These are phyloP conservation scores for Argopecten irradians DNA, from an alignment of 1,140 invertebrate species.

Conservation along the genomic window DNA sequence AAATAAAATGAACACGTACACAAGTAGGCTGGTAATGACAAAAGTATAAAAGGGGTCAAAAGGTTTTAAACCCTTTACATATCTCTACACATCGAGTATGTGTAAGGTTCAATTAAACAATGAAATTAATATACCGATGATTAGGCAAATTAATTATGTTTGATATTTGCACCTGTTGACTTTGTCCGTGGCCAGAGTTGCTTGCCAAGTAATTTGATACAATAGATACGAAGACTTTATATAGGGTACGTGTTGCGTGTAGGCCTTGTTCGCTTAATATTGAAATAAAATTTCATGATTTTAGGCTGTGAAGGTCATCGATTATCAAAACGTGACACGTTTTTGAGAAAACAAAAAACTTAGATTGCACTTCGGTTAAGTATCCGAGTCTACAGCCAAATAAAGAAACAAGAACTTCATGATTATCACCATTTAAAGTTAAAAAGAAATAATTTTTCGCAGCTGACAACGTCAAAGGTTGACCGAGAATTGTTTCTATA, in stretches of 20 bases:
- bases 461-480: neutral
- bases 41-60: neutral
- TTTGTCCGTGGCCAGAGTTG: neutral
- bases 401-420: no score
- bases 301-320: no score
- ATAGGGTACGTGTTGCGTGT: neutral
- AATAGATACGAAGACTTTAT: neutral
- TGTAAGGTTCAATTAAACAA: slow-evolving; percentile 18
- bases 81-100: neutral
- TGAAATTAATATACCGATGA: slow-evolving; percentile 18
- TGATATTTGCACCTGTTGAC: neutral
- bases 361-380: no score
- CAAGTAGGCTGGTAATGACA: neutral
- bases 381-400: no score
- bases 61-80: neutral
- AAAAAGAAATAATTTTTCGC: no score
- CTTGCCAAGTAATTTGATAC: slow-evolving; percentile 3
- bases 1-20: neutral
- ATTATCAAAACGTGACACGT: no score
- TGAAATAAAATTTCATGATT: no score
- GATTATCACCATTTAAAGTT: no score
- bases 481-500: neutral
- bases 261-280: neutral
- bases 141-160: slow-evolving; percentile 23
- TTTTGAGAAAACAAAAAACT: no score